These are phyloP conservation scores for Beroe forskalii DNA, from an alignment of 37 sponge, comb jelly and placozoan species.

Conservation along the genomic window DNA sequence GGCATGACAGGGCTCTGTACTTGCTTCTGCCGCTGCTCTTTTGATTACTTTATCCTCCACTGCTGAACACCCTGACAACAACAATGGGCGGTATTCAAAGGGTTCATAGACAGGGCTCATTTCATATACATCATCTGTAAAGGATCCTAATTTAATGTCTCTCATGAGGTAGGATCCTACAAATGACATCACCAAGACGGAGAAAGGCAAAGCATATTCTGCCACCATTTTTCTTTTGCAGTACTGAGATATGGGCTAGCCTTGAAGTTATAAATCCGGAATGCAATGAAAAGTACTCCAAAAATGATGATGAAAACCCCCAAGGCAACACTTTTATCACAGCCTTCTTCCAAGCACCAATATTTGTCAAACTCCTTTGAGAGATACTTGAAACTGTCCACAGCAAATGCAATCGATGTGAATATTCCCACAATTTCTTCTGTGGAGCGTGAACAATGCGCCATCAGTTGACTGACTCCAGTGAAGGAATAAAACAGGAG, in stretches of 20 bases:
- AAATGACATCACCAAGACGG: constrained; percentile 18
- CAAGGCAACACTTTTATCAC: constrained; percentile 5
- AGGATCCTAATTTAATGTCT: neutral
- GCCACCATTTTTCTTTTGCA: constrained; percentile 35
- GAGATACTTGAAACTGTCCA: constrained; percentile 59
- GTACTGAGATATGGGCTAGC: constrained; percentile 28
- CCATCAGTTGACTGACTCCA: constrained; percentile 49
- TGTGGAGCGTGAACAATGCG: constrained; percentile 32
- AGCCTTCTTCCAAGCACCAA: constrained; percentile 3
- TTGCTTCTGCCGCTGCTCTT: neutral
- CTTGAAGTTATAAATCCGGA: constrained; percentile 54
- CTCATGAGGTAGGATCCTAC: neutral
- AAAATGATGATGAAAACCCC: constrained; percentile 35
- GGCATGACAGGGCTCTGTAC: neutral
- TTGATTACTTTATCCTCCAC: neutral
- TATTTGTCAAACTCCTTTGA: constrained; percentile 23
- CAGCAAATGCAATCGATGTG: constrained; percentile 50
- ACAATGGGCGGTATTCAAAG: neutral
- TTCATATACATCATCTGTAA: constrained; percentile 38
- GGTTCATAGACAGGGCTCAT: neutral
- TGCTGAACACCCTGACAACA: constrained; percentile 24
- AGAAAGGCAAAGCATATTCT: constrained; percentile 49
- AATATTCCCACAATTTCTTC: constrained; percentile 60
- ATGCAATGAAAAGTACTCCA: neutral
- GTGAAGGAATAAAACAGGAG: constrained; percentile 4